Percentiles rank a stretch among this genome's conserved stretches.
Conservation (phyloP, 2,888 invertebrate genomes). For the Trissoscelio sp. region DNA sequence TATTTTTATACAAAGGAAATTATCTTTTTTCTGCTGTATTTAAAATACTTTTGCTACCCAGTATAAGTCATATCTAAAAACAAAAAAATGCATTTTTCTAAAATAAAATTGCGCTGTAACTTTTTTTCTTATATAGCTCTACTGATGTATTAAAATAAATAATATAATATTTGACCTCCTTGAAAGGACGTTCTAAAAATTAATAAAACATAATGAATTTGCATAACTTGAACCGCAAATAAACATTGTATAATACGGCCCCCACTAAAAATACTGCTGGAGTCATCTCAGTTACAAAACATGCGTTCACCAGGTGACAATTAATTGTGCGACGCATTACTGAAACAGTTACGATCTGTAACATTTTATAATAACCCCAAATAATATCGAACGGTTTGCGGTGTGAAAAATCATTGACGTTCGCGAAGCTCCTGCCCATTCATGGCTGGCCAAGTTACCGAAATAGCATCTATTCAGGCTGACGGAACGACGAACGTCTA, state of each 20-base stretch:
- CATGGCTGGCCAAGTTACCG: conserved; percentile 83
- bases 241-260: neutral
- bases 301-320: conserved; percentile 7
- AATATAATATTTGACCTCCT: too few relatives aligned
- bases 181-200: too few relatives aligned
- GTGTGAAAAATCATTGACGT: conserved; percentile 77
- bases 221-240: too few relatives aligned
- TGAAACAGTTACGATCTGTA: neutral
- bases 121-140: too few relatives aligned
- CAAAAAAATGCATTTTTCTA: too few relatives aligned
- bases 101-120: too few relatives aligned
- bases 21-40: too few relatives aligned
- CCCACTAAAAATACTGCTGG: conserved; percentile 37
- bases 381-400: conserved; percentile 30
- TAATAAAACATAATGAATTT: too few relatives aligned
- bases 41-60: too few relatives aligned
- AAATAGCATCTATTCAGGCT: conserved; percentile 81
- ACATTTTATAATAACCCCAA: conserved; percentile 1
- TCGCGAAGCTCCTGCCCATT: conserved; percentile 82
- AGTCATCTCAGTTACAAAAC: neutral
- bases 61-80: too few relatives aligned
- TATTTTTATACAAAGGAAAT: too few relatives aligned
- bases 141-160: too few relatives aligned
- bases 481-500: conserved; percentile 67
- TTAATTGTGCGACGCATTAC: conserved; percentile 5